Percentiles rank a stretch among this genome's conserved stretches.
Conservation (phyloP, 1,140 invertebrate species). For the Conopomorpha cramerella region DNA sequence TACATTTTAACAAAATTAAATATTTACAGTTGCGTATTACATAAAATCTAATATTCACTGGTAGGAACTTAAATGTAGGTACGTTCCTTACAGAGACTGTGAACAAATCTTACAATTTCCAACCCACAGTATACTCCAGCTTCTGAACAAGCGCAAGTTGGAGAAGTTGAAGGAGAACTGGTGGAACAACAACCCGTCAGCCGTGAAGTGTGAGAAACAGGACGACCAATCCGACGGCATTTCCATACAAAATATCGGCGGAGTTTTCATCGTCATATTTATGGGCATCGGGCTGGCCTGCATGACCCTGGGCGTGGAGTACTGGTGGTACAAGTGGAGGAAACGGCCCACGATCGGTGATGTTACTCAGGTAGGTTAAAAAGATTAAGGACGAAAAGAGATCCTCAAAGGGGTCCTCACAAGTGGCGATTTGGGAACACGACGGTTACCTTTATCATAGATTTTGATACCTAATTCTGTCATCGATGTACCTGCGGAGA, state of each 20-base stretch:
- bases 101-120: constrained; percentile 1
- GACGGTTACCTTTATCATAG: not conserved
- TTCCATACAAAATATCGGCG: constrained; percentile 96
- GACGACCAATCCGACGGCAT: constrained; percentile 95
- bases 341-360: constrained; percentile 63
- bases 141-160: constrained; percentile 89
- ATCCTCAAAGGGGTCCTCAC: not conserved
- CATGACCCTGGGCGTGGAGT: constrained; percentile 90
- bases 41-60: too few relatives aligned
- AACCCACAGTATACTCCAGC: constrained; percentile 79
- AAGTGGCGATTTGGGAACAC: not conserved
- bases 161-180: constrained; percentile 94
- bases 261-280: constrained; percentile 96
- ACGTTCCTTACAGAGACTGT: too few relatives aligned
- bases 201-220: constrained; percentile 81
- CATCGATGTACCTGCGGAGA: not conserved
- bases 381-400: not conserved
- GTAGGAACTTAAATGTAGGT: too few relatives aligned
- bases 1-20: too few relatives aligned
- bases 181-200: constrained; percentile 88
- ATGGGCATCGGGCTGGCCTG: constrained; percentile 91
- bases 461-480: not conserved
- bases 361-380: constrained; percentile 45
- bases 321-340: constrained; percentile 89
- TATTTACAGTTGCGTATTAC: too few relatives aligned